phyloP scores from a whole-genome alignment of 2,888 invertebrate species.

The Drosophila mayaguana region DNA sequence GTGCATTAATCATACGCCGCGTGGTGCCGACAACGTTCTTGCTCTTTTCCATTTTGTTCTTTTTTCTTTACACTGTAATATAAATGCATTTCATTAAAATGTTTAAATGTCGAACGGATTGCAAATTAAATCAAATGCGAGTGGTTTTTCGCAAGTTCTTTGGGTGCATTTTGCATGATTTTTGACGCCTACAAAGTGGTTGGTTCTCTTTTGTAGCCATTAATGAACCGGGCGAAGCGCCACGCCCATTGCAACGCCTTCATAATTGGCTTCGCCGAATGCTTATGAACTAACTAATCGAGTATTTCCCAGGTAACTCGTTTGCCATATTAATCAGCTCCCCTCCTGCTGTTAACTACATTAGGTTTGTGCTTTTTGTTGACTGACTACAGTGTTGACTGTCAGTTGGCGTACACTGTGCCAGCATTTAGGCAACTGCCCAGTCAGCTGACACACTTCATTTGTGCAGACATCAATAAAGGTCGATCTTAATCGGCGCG shows the following conservation, averaged over 20 bases:
- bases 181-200: slow-evolving; percentile 35
- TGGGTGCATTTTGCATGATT: slow-evolving; percentile 47
- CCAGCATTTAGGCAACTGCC: slow-evolving; percentile 24
- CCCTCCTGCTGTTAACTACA: slow-evolving; percentile 17
- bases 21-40: slow-evolving; percentile 30
- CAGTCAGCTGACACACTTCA: slow-evolving; percentile 36
- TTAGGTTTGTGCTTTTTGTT: background rate
- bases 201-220: slow-evolving; percentile 8
- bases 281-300: slow-evolving; percentile 17
- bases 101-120: slow-evolving; percentile 38
- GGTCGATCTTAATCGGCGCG: slow-evolving; percentile 35
- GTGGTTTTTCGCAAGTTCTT: slow-evolving; percentile 21
- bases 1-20: slow-evolving; percentile 64
- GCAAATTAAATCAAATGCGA: slow-evolving; percentile 66
- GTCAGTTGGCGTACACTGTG: slow-evolving; percentile 32
- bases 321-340: slow-evolving; percentile 49
- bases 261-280: slow-evolving; percentile 32
- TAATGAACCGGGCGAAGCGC: slow-evolving; percentile 28
- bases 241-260: slow-evolving; percentile 52
- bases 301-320: slow-evolving; percentile 49
- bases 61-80: background rate
- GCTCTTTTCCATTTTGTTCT: background rate
- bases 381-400: slow-evolving; percentile 34
- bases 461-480: slow-evolving; percentile 60
- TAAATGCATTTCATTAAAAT: slow-evolving; percentile 44